Evolutionary conservation across 2,113 vertebrate species (phyloP).

Genomic region (Hystrix brachyura): DNA sequence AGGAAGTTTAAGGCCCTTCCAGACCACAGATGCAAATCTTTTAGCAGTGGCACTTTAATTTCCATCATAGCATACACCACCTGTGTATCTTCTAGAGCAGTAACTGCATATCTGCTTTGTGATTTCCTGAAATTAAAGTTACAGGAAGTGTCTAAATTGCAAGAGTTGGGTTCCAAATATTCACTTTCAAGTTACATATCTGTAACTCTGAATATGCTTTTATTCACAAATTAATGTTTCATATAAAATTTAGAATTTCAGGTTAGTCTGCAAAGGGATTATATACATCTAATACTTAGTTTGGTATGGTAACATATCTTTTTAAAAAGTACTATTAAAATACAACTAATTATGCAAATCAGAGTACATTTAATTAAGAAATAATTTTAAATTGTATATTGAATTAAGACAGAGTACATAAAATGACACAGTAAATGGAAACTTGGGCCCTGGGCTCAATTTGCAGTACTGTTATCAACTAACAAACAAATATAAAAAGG

Average conservation of each 20-base stretch:
- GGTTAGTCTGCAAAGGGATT: constrained; percentile 13
- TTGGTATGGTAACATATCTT: constrained; percentile 55
- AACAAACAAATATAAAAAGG: neutral
- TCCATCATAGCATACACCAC: neutral
- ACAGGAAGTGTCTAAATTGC: constrained; percentile 46
- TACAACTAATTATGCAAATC: constrained; percentile 11
- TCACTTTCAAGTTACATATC: neutral
- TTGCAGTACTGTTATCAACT: neutral
- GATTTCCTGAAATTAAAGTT: constrained; percentile 60
- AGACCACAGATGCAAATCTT: constrained; percentile 61
- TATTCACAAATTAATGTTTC: constrained; percentile 12
- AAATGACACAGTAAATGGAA: neutral
- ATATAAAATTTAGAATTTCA: constrained; percentile 52
- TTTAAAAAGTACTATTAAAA: constrained; percentile 42
- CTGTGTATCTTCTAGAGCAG: constrained; percentile 34
- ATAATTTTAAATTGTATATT: constrained; percentile 22
- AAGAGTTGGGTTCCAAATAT: constrained; percentile 39
- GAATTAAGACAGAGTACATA: neutral
- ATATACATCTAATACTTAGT: constrained; percentile 42
- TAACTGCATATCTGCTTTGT: constrained; percentile 44
- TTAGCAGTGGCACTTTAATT: constrained; percentile 61
- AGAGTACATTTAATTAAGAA: neutral
- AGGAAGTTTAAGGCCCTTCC: constrained; percentile 16
- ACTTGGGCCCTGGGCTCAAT: neutral
- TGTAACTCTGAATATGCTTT: constrained; percentile 39